Evolutionary conservation across 2,888 invertebrate genomes (phyloP), one percentile per base, ranked within the genome.

Genomic region (Polydesmus complanatus): DNA sequence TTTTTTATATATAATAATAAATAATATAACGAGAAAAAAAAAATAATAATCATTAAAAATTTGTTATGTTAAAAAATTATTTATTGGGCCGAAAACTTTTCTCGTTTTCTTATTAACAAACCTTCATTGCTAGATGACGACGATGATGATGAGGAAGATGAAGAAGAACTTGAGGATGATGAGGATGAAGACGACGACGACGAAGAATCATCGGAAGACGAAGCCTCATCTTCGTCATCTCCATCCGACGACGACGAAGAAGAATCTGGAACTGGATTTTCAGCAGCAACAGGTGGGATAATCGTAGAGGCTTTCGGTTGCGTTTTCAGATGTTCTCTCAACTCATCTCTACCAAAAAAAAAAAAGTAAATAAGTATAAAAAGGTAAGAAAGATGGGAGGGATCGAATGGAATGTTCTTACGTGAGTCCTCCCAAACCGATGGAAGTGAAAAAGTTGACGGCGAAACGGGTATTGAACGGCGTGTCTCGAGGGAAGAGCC

Each of bases 401-500:
- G 21, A 62, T 27, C 22, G 47, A 54, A 73, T n/a, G n/a, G n/a
- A n/a, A n/a, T n/a, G n/a, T n/a, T n/a, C 80, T 77, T 73, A 82
- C 78, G 97, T 98, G 1, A 98, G 78, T 1, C 95, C 96, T 61
- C 97, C 97, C 60, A 98, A 80, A 68, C 97, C 95, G 70, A 95
- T 95, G 0, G 93, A 90, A 0, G 95, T 95, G 74, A 96, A 96
- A 77, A 95, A 96, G 72, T 96, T 96, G 56, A 98, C 97, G 0
- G 97, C 88, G 77, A 98, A 98, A 69, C 97, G 79, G 0, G 96
- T 95, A 72, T 97, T 93, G 71, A 90, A 85, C 0, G 97, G 96
- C 77, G 95, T 90, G 71, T 97, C 94, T 61, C 91, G 80, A 0
- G 98, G 97, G 74, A 99, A 92, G 2, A 99, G 75, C 0, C 97